Evolutionary conservation across 2,888 invertebrate genomes (phyloP).

Genomic region (Coelinius sp.): DNA sequence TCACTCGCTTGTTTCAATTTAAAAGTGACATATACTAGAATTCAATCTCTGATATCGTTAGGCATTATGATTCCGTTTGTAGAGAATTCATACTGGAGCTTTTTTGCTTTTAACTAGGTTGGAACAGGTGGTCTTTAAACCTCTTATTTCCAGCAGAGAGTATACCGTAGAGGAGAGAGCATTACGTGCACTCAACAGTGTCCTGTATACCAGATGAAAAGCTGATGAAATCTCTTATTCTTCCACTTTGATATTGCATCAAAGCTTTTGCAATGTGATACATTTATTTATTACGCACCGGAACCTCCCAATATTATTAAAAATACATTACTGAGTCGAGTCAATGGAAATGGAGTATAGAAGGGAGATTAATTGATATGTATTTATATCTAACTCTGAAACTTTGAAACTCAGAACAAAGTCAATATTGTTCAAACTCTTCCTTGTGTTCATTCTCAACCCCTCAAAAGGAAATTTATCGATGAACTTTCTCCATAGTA

Average conservation of each 20-base stretch:
- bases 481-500: not conserved
- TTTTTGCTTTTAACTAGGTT: slow-evolving; percentile 11
- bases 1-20: not conserved
- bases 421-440: not conserved
- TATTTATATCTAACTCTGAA: no score
- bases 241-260: not conserved
- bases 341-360: no score
- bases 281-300: not conserved
- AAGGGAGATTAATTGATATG: no score
- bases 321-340: no score
- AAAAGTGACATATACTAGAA: not conserved
- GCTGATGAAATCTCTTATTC: not conserved
- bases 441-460: not conserved
- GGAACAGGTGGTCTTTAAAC: slow-evolving; percentile 19
- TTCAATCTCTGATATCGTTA: not conserved
- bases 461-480: not conserved
- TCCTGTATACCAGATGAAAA: not conserved
- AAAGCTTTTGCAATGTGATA: not conserved
- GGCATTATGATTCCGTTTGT: not conserved
- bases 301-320: no score
- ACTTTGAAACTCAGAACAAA: no score
- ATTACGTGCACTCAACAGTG: not conserved
- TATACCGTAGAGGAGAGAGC: not conserved
- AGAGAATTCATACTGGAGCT: not conserved
- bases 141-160: not conserved